Conservation (phyloP, 2,888 invertebrate species). For the Mythimna vitellina region DNA sequence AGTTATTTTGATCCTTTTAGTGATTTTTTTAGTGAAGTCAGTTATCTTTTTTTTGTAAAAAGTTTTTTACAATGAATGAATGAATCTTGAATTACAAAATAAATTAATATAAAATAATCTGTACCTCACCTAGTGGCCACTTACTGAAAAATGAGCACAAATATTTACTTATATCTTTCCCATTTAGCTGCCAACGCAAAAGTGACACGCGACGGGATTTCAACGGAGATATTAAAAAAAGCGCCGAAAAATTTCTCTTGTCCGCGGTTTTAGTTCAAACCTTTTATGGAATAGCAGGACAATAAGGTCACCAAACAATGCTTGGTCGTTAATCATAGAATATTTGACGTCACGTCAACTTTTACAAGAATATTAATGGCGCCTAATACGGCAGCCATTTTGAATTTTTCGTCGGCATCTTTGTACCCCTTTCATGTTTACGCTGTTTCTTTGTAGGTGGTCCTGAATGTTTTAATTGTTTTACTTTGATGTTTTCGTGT, state of each 20-base stretch:
- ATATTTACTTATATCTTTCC: constrained; percentile 78
- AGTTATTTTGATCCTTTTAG: no score
- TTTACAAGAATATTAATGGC: constrained; percentile 73
- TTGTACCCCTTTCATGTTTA: constrained; percentile 55
- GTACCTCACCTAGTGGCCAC: constrained; percentile 60
- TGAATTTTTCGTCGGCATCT: constrained; percentile 52
- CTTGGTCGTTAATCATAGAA: constrained; percentile 78
- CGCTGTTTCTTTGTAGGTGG: constrained; percentile 28
- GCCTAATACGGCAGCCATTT: constrained; percentile 63
- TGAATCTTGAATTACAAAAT: neutral
- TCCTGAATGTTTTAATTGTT: constrained; percentile 29
- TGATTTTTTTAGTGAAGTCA: no score
- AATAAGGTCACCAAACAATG: constrained; percentile 80
- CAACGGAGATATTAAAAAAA: constrained; percentile 80
- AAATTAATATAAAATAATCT: neutral
- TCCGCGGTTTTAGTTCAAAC: constrained; percentile 74
- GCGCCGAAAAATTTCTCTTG: constrained; percentile 69
- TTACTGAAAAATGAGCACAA: constrained; percentile 76
- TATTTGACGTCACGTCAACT: constrained; percentile 82
- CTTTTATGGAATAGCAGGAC: constrained; percentile 74
- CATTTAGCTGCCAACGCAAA: constrained; percentile 75
- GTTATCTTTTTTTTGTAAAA: no score
- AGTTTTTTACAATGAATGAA: no score
- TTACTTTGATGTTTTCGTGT: constrained; percentile 31
- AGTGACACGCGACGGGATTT: constrained; percentile 75